Percentiles rank a stretch among this genome's conserved stretches.
Evolutionary conservation across 2,888 invertebrate species (phyloP).

Genomic region (Dugesia japonica): DNA sequence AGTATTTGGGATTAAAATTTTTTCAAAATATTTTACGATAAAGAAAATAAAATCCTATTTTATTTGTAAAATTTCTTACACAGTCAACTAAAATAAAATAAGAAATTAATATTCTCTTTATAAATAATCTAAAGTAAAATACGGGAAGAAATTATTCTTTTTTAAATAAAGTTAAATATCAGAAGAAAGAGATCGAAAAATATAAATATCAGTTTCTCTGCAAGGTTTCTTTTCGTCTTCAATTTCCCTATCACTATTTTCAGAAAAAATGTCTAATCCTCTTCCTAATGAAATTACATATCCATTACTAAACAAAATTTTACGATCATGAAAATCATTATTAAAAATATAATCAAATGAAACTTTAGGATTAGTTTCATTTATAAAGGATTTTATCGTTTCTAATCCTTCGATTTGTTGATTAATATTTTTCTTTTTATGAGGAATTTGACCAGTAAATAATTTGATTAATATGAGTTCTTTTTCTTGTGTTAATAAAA

Average conservation of each 20-base stretch:
- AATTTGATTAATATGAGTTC: background rate
- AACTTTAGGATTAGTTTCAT: background rate
- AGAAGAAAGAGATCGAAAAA: background rate
- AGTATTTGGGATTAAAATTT: background rate
- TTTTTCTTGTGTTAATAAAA: background rate
- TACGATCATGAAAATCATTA: background rate
- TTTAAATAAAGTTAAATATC: background rate
- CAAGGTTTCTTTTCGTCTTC: background rate
- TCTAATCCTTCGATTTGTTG: background rate
- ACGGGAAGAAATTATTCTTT: too few relatives aligned
- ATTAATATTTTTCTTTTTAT: background rate
- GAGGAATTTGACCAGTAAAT: background rate
- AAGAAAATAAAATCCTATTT: too few relatives aligned
- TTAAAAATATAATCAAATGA: background rate
- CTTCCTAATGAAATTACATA: constrained; percentile 6
- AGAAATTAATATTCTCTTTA: too few relatives aligned
- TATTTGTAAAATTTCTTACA: too few relatives aligned
- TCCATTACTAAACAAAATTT: background rate
- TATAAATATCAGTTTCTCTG: background rate
- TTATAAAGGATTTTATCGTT: background rate
- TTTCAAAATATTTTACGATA: too few relatives aligned
- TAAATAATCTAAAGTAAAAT: too few relatives aligned
- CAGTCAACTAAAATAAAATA: too few relatives aligned
- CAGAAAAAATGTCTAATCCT: background rate
- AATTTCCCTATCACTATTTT: background rate